These are phyloP conservation scores for Eristalis tenax DNA, from an alignment of 2,888 invertebrate genomes.

Conservation along the genomic window DNA sequence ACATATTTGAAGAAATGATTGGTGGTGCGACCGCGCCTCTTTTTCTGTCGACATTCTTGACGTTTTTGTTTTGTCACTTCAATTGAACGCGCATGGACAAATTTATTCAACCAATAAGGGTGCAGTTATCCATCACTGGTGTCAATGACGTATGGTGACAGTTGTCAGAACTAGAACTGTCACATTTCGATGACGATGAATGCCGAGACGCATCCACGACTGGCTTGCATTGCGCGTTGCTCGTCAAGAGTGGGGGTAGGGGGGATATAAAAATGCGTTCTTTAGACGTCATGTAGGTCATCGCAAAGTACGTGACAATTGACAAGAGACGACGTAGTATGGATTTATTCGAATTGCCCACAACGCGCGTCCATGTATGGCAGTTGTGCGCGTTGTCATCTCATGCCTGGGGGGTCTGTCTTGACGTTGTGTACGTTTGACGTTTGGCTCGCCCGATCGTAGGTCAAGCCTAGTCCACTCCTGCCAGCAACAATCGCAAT, in stretches of 20 bases:
- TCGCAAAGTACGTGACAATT: constrained; percentile 55
- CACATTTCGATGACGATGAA: neutral
- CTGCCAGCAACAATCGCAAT: neutral
- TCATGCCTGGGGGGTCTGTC: neutral
- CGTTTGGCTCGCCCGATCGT: neutral
- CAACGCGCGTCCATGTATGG: constrained; percentile 1
- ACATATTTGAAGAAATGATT: constrained; percentile 28
- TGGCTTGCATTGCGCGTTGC: neutral
- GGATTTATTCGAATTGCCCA: constrained; percentile 50
- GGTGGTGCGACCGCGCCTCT: constrained; percentile 35
- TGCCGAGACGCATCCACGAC: neutral
- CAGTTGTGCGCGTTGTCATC: constrained; percentile 27
- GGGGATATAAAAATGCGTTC: constrained; percentile 42
- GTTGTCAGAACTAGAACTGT: neutral
- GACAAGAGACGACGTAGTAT: constrained; percentile 45
- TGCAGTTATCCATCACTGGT: constrained; percentile 40
- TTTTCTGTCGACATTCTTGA: neutral
- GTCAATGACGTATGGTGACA: constrained; percentile 29
- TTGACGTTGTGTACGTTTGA: neutral
- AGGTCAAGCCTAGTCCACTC: neutral
- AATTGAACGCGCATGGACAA: neutral
- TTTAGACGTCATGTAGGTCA: constrained; percentile 56
- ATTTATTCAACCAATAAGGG: constrained; percentile 19
- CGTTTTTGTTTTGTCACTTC: neutral
- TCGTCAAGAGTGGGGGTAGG: neutral